phyloP scores from a whole-genome alignment of 2,113 vertebrate species.

The Mugil cephalus region DNA sequence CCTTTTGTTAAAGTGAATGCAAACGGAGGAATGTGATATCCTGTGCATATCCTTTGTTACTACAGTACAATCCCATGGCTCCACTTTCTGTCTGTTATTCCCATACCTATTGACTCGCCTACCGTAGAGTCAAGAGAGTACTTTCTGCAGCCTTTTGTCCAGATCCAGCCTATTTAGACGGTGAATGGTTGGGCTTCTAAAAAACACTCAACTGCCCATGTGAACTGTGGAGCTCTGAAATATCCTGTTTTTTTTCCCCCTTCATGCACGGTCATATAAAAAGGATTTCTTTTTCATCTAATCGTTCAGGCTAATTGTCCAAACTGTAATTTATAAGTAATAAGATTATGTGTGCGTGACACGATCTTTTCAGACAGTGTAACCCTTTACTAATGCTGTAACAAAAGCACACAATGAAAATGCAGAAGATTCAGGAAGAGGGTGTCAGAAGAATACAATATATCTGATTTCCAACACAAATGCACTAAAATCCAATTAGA shows the following conservation, averaged over 20 bases:
- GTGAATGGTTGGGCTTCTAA: conserved; percentile 41
- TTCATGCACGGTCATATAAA: neutral
- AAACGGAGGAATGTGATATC: conserved; percentile 81
- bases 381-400: conserved; percentile 14
- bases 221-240: conserved; percentile 27
- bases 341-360: neutral
- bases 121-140: conserved; percentile 69
- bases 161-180: conserved; percentile 41
- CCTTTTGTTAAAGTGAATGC: conserved; percentile 78
- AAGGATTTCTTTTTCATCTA: neutral
- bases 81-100: conserved; percentile 68
- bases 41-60: conserved; percentile 83
- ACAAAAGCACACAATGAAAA: conserved; percentile 2
- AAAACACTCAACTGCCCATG: conserved; percentile 14
- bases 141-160: conserved; percentile 61
- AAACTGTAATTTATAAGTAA: conserved; percentile 22
- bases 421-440: neutral
- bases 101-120: conserved; percentile 68
- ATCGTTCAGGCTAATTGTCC: neutral
- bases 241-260: conserved; percentile 4
- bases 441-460: neutral
- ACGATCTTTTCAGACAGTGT: neutral
- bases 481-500: neutral
- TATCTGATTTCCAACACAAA: neutral
- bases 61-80: conserved; percentile 71